These are phyloP conservation scores for Leptobrachium leishanense DNA, from an alignment of 2,113 vertebrate genomes.

Conservation along the genomic window DNA sequence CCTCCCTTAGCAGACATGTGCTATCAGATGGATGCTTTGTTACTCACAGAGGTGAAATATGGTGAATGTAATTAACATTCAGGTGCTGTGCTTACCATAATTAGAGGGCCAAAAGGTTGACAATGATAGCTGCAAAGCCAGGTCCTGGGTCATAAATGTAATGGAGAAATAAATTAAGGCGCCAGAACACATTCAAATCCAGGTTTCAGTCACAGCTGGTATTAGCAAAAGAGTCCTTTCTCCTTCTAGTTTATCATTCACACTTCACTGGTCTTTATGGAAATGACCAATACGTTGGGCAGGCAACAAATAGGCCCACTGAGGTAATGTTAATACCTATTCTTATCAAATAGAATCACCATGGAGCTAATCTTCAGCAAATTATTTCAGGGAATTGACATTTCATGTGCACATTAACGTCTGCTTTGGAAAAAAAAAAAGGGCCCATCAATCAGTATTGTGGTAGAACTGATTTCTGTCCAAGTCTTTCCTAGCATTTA, in stretches of 20 bases:
- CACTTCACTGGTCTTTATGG: constrained; percentile 61
- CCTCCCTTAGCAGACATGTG: not conserved
- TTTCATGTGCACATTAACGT: constrained; percentile 60
- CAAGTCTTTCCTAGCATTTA: constrained; percentile 54
- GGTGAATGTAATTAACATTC: constrained; percentile 60
- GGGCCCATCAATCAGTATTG: constrained; percentile 49
- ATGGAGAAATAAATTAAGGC: constrained; percentile 64
- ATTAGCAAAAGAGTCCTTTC: constrained; percentile 43
- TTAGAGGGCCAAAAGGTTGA: constrained; percentile 55
- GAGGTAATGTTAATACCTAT: constrained; percentile 63
- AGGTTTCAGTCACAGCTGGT: constrained; percentile 45
- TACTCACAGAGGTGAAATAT: constrained; percentile 47
- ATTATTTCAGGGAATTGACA: constrained; percentile 66
- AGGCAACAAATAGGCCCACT: constrained; percentile 59
- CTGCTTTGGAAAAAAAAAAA: constrained; percentile 49
- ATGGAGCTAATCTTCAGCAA: constrained; percentile 64
- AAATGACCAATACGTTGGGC: constrained; percentile 56
- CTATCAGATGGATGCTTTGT: constrained; percentile 29
- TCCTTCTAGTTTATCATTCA: constrained; percentile 61
- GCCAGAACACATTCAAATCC: constrained; percentile 49
- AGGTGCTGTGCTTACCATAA: constrained; percentile 52
- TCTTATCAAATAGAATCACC: constrained; percentile 69
- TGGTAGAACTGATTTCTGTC: constrained; percentile 52
- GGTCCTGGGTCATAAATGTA: constrained; percentile 52
- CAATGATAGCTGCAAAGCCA: constrained; percentile 49